A percentile compares a stretch with the other conserved stretches of the same genome.
Evolutionary conservation across 1,140 invertebrate genomes (phyloP).

Genomic region (Drosophila kanapiae): DNA sequence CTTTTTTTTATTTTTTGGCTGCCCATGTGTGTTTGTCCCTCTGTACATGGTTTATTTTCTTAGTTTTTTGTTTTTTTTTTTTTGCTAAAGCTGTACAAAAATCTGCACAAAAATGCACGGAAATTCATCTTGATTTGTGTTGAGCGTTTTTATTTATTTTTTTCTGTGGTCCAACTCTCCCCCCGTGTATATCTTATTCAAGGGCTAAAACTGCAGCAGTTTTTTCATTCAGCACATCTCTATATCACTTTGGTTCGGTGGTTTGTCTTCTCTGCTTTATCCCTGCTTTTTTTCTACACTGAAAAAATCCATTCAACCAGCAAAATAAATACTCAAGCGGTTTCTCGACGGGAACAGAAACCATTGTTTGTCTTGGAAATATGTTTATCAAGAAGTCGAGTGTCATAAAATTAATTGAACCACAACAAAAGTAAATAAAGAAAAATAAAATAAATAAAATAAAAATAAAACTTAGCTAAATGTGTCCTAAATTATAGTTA

Average conservation of each 20-base stretch:
- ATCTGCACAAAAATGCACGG: constrained; percentile 78
- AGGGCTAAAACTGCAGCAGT: constrained; percentile 46
- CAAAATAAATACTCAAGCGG: too few species aligned
- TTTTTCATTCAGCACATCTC: constrained; percentile 45
- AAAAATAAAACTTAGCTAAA: too few species aligned
- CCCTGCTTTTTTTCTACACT: constrained; percentile 19
- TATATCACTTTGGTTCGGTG: constrained; percentile 63
- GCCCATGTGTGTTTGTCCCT: constrained; percentile 26
- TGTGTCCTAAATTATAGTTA: not conserved
- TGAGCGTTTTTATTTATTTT: constrained; percentile 61
- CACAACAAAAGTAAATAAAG: too few species aligned
- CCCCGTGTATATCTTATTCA: constrained; percentile 49
- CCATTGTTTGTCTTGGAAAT: too few species aligned
- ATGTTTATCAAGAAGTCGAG: too few species aligned
- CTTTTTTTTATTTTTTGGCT: constrained; percentile 44
- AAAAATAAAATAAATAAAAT: too few species aligned
- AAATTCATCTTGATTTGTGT: constrained; percentile 83
- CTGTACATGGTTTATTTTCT: constrained; percentile 25
- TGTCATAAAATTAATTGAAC: too few species aligned
- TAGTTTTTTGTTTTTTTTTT: constrained; percentile 29
- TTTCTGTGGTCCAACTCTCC: constrained; percentile 9
- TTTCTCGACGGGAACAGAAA: too few species aligned
- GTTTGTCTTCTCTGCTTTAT: constrained; percentile 37
- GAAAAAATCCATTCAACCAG: too few species aligned
- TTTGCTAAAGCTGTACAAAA: constrained; percentile 53